Conservation (phyloP, 2,113 vertebrate genomes). For the Tychaedon coryphoeus region DNA sequence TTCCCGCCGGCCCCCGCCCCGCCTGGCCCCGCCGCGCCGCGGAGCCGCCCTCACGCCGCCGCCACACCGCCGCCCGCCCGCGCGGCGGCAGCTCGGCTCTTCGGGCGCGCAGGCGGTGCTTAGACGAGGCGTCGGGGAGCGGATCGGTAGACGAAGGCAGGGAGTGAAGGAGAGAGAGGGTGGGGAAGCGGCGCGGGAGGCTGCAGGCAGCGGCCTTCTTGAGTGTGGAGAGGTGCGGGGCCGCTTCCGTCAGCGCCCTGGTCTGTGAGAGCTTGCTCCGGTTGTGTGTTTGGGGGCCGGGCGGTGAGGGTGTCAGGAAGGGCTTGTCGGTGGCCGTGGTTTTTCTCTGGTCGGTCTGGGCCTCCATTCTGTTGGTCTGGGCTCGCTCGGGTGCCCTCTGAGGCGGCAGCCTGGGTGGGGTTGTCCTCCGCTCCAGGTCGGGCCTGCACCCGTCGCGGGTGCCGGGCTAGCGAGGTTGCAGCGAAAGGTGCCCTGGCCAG, state of each 20-base stretch:
- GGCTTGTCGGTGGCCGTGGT: background rate
- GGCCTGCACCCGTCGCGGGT: background rate
- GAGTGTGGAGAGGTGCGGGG: background rate
- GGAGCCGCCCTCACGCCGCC: background rate
- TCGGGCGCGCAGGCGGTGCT: background rate
- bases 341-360: background rate
- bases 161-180: background rate
- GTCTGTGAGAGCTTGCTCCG: background rate
- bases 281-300: no score
- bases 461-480: accelerated
- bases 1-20: background rate
- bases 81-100: accelerated
- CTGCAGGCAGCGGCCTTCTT: no score
- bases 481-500: background rate
- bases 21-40: no score
- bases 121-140: background rate
- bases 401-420: background rate
- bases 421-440: accelerated
- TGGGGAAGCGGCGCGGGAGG: background rate
- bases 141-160: background rate
- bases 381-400: accelerated
- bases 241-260: accelerated
- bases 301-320: background rate
- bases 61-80: background rate
- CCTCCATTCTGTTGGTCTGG: background rate